These are phyloP conservation scores for Pagetopsis macropterus DNA, from an alignment of 2,797 vertebrate species.

Conservation along the genomic window DNA sequence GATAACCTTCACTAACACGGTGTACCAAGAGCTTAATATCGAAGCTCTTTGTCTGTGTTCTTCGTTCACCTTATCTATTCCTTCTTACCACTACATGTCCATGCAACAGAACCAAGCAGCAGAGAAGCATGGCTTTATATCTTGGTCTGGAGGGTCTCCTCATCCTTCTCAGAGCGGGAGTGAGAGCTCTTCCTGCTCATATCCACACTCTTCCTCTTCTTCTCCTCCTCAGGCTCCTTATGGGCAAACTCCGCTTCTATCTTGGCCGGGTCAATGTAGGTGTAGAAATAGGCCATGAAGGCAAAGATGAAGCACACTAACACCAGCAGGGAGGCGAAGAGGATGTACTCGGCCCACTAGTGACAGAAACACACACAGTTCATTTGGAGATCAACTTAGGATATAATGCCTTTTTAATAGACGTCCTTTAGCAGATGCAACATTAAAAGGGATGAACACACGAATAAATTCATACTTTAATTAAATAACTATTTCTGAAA, in stretches of 20 bases:
- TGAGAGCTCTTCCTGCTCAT: constrained; percentile 51
- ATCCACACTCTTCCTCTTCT: constrained; percentile 66
- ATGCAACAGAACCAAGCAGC: constrained; percentile 30
- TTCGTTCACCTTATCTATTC: constrained; percentile 14
- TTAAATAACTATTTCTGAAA: too few relatives aligned
- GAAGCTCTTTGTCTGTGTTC: constrained; percentile 13
- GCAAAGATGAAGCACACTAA: constrained; percentile 89
- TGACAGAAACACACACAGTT: constrained; percentile 12
- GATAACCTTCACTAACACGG: constrained; percentile 33
- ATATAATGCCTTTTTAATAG: too few relatives aligned
- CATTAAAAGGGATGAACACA: too few relatives aligned
- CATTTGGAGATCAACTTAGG: neutral
- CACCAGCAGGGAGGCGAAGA: constrained; percentile 90
- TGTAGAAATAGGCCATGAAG: constrained; percentile 92
- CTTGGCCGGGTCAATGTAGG: constrained; percentile 88
- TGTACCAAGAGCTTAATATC: constrained; percentile 11
- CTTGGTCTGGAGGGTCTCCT: constrained; percentile 36
- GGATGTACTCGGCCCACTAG: constrained; percentile 94
- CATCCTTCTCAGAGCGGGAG: constrained; percentile 35
- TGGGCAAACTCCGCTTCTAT: constrained; percentile 86
- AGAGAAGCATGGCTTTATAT: constrained; percentile 52
- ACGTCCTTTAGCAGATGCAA: too few relatives aligned
- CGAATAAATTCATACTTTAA: too few relatives aligned
- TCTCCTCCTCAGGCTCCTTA: constrained; percentile 64
- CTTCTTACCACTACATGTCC: constrained; percentile 10